Percentiles rank a stretch among this genome's conserved stretches.
phyloP scores from a whole-genome alignment of 1,140 invertebrate species.

The Drosophila mauritiana region DNA sequence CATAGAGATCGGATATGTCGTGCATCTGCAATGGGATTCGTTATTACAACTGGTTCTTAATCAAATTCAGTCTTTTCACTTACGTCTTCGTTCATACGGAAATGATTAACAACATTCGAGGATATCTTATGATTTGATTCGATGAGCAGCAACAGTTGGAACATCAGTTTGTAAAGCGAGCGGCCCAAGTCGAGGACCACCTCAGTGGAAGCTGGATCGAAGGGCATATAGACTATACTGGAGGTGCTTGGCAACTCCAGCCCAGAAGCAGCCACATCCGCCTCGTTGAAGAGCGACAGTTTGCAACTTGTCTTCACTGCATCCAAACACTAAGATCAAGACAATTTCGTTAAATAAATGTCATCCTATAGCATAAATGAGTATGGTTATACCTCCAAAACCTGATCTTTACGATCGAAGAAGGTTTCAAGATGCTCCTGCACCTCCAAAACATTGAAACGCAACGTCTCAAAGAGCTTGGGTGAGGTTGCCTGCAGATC shows the following conservation, averaged over 20 bases:
- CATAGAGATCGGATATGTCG: slow-evolving; percentile 84
- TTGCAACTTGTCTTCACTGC: slow-evolving; percentile 90
- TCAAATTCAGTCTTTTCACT: slow-evolving; percentile 2
- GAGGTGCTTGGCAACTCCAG: slow-evolving; percentile 67
- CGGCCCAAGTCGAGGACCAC: slow-evolving; percentile 91
- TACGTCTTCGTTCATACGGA: slow-evolving; percentile 82
- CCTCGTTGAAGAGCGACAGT: slow-evolving; percentile 89
- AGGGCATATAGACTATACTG: slow-evolving; percentile 77
- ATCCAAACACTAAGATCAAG: slow-evolving; percentile 88
- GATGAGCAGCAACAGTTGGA: slow-evolving; percentile 95
- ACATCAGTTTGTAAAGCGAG: slow-evolving; percentile 96
- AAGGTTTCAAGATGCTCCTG: slow-evolving; percentile 98
- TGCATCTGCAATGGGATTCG: slow-evolving; percentile 60
- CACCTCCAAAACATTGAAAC: slow-evolving; percentile 96
- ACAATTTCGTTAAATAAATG: not conserved
- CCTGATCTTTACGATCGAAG: slow-evolving; percentile 95
- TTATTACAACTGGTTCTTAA: not conserved
- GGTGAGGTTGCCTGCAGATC: slow-evolving; percentile 87
- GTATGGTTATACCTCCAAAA: slow-evolving; percentile 88
- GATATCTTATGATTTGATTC: slow-evolving; percentile 97
- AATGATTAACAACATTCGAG: slow-evolving; percentile 85
- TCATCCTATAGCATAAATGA: not conserved
- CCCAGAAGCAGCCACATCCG: slow-evolving; percentile 85
- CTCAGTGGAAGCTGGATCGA: slow-evolving; percentile 85
- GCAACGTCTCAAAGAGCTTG: slow-evolving; percentile 90